Base-by-base conservation (phyloP, 2,797 vertebrate genomes). In the Acanthurus tractus region DNA sequence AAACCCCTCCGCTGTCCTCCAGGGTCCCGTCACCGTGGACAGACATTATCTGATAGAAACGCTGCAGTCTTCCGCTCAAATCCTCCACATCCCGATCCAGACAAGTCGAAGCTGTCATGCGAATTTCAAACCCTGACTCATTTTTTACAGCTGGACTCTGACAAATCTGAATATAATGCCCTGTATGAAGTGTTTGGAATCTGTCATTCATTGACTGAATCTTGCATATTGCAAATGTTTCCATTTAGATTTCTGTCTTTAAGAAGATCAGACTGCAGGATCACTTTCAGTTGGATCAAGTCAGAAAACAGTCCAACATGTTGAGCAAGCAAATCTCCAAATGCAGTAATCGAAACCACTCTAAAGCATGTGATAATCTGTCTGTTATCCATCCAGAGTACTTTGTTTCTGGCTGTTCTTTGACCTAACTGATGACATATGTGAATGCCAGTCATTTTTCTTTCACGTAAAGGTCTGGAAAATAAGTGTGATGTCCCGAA, bases 141-240 rank as follows among this genome's bases (percentile, higher is more conserved):
- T 57, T 52, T 57, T 48, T 29, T 4, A 71, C 48, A 58, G 53
- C 67, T 70, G 61, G 36, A 59, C 45, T 36, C 34, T 42, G 4
- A 18, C 13, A 0, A 29, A 69, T 11, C 1, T 11, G 9, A 34
- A 46, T 0, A 36, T 55, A 25, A 25, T 25, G 3, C 25, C 34
- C 40, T 38, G 22, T 4, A 34, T 4, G 36, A 1, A 25, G n/a
- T 22, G 56, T 40, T 56, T 12, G 2, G 4, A 15, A 29, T 17
- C 14, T 15, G 15, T 25, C 25, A 25, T 25, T 25, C 25, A 25
- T 25, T 25, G 25, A 3, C 25, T 25, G 25, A 25, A 25, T 25
- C 25, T 25, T 25, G 25, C 25, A 25, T 25, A 25, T 25, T 25
- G 25, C 25, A 25, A 25, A 25, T 25, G 29, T 34, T 56, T 36